Conservation (phyloP, 2,888 invertebrate species). For the Caenorhabditis zanzibari region DNA sequence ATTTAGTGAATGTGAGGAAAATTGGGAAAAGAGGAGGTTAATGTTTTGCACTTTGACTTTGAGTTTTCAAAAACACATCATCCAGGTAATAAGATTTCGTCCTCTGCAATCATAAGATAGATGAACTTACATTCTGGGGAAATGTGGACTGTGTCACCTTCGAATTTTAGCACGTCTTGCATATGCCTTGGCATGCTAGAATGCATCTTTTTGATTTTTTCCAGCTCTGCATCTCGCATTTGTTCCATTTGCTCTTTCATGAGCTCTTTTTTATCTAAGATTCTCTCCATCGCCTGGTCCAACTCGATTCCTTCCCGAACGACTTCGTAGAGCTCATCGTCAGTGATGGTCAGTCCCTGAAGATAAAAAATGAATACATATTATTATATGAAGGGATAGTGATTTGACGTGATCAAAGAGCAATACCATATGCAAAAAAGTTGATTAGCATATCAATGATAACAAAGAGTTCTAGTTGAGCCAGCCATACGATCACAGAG, state of each 20-base stretch:
- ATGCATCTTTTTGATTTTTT: slow-evolving; percentile 62
- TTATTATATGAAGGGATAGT: too few relatives aligned
- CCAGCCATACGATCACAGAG: neutral
- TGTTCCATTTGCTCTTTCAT: slow-evolving; percentile 61
- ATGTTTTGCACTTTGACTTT: slow-evolving; percentile 18
- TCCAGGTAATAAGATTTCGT: neutral
- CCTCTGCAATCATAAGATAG: neutral
- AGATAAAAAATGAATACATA: neutral
- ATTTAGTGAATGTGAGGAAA: slow-evolving; percentile 29
- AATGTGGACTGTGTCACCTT: slow-evolving; percentile 53
- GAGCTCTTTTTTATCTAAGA: slow-evolving; percentile 28
- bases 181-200: slow-evolving; percentile 66
- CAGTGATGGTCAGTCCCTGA: slow-evolving; percentile 55
- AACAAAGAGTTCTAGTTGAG: neutral
- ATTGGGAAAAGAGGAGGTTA: slow-evolving; percentile 1
- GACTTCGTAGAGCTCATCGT: slow-evolving; percentile 51
- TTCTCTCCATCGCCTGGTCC: slow-evolving; percentile 44
- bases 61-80: neutral
- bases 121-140: slow-evolving; percentile 55
- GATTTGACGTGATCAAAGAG: slow-evolving; percentile 1
- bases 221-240: slow-evolving; percentile 52
- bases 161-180: slow-evolving; percentile 63
- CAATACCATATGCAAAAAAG: neutral
- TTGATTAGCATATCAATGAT: slow-evolving; percentile 29
- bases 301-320: slow-evolving; percentile 45